These are phyloP conservation scores for Drosophila azteca DNA, from an alignment of 1,140 invertebrate species.

Conservation along the genomic window DNA sequence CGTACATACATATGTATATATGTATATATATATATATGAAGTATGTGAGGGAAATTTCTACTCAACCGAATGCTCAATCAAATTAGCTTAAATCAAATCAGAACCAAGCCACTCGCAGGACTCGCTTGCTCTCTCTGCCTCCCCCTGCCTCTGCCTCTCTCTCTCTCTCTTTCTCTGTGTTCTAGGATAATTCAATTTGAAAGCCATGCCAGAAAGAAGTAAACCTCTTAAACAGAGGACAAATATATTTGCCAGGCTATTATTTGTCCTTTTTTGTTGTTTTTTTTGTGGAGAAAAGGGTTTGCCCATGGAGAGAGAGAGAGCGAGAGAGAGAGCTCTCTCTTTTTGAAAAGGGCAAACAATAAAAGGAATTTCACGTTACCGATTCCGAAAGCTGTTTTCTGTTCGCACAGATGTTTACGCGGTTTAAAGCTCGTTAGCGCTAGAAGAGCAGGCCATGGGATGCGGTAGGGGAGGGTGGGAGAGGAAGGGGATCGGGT, in stretches of 20 bases:
- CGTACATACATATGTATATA: too few relatives aligned
- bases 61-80: conserved; percentile 46
- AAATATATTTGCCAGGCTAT: conserved; percentile 21
- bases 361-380: conserved; percentile 31
- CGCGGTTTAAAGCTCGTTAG: conserved; percentile 72
- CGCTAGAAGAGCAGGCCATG: not conserved
- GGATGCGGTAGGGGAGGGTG: conserved; percentile 7
- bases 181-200: conserved; percentile 26
- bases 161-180: not conserved
- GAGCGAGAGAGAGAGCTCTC: too few relatives aligned
- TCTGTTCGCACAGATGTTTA: conserved; percentile 71
- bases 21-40: too few relatives aligned
- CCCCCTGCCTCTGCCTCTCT: too few relatives aligned
- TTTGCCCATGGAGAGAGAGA: conserved; percentile 9
- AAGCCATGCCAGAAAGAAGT: conserved; percentile 1
- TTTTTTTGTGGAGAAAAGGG: conserved; percentile 20
- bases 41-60: conserved; percentile 7
- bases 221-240: conserved; percentile 12
- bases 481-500: not conserved
- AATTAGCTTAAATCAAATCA: conserved; percentile 48
- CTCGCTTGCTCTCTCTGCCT: not conserved
- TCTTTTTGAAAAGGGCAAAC: conserved; percentile 13
- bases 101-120: conserved; percentile 26
- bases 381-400: conserved; percentile 43
- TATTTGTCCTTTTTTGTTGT: too few relatives aligned